phyloP scores from a whole-genome alignment of 2,888 invertebrate genomes.

The Harpalus rubripes region DNA sequence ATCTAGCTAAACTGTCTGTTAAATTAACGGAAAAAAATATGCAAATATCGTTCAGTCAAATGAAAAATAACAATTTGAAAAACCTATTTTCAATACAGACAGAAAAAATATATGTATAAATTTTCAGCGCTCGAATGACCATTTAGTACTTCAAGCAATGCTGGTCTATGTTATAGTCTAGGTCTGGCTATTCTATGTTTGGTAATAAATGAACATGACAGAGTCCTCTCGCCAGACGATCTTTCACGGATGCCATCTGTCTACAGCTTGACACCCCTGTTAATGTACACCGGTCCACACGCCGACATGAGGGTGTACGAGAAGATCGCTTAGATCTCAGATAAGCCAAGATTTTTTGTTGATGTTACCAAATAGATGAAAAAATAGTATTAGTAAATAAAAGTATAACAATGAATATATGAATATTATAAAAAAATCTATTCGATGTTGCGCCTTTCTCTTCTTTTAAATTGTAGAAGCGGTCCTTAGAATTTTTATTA shows the following conservation, averaged over 20 bases:
- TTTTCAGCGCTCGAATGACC: too few species aligned
- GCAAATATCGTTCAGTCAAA: too few species aligned
- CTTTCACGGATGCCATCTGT: slow-evolving; percentile 63
- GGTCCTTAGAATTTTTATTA: neutral
- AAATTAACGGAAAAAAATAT: too few species aligned
- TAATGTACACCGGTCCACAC: slow-evolving; percentile 56
- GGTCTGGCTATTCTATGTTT: slow-evolving; percentile 36
- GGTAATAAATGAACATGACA: slow-evolving; percentile 59
- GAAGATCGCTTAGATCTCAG: neutral
- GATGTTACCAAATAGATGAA: neutral
- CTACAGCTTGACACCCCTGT: slow-evolving; percentile 37
- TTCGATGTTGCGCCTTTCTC: too few species aligned
- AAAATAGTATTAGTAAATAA: neutral
- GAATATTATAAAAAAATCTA: too few species aligned
- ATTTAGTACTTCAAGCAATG: neutral
- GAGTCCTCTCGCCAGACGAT: slow-evolving; percentile 41
- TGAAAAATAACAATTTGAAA: too few species aligned
- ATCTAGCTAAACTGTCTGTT: too few species aligned
- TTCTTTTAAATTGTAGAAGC: too few species aligned
- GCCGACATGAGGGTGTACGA: slow-evolving; percentile 1
- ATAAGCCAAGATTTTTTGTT: slow-evolving; percentile 50
- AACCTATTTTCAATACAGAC: too few species aligned
- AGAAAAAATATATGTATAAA: too few species aligned
- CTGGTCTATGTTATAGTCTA: neutral
- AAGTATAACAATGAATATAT: neutral